These are phyloP conservation scores for Porites australiensis DNA, from an alignment of 64 coral and sea anemone species.

Conservation along the genomic window DNA sequence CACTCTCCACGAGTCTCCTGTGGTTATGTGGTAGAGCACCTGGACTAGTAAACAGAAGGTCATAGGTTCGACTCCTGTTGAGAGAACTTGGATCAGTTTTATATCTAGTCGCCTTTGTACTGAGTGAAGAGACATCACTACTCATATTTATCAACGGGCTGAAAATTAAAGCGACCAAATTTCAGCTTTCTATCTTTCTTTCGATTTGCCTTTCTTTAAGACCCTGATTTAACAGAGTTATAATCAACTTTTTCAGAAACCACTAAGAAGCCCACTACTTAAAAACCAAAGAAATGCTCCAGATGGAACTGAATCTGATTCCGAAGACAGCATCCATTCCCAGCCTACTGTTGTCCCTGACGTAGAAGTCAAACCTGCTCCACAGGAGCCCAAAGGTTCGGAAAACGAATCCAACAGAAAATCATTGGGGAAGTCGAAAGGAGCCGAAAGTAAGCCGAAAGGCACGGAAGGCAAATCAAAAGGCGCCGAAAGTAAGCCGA, in stretches of 20 bases:
- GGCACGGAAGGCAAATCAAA: background rate
- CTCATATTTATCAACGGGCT: too few species aligned
- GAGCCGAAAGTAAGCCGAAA: background rate
- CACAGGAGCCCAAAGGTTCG: background rate
- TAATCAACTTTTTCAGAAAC: background rate
- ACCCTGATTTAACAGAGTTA: too few species aligned
- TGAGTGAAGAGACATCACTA: too few species aligned
- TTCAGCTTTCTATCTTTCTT: too few species aligned
- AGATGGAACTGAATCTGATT: background rate
- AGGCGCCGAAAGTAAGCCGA: background rate
- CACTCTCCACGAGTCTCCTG: too few species aligned
- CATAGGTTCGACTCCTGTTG: too few species aligned
- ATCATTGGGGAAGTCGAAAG: background rate
- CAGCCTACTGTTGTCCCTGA: background rate
- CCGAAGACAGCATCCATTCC: background rate
- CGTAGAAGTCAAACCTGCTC: background rate
- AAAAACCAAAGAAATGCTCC: background rate
- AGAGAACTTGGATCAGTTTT: too few species aligned
- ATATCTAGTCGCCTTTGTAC: too few species aligned
- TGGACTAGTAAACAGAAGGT: too few species aligned
- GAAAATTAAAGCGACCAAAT: too few species aligned
- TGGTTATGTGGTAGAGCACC: too few species aligned
- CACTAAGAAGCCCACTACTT: background rate
- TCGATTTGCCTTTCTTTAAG: too few species aligned
- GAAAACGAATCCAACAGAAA: background rate